Evolutionary conservation across 2,888 invertebrate species (phyloP), one percentile per base, ranked within the genome.

Genomic region (Dryococelus australis): DNA sequence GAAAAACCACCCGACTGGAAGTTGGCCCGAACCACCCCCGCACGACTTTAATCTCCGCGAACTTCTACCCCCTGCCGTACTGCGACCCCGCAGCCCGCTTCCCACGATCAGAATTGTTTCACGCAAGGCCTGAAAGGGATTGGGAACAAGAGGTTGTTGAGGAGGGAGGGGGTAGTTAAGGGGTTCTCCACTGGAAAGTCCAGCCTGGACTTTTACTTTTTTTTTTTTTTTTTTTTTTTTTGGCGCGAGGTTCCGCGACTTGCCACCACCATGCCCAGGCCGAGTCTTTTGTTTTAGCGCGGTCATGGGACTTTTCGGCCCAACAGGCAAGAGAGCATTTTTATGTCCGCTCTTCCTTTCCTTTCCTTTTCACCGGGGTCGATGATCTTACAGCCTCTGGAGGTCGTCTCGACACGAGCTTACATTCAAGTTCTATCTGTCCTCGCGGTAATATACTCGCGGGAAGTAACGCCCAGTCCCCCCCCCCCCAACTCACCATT

Each of bases 361-460:
- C 65, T 65, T 16, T 20, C n/a, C 65, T 24, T 20, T 65, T n/a
- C 65, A 1, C 24, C 65, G 16, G 65, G n/a, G 51, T 51, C 51
- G 51, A 20, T 8, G 13, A 3, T 65, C 65, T 65, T 65, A 65
- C 65, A 65, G 2, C 8, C 65, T 8, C 65, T 65, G 3, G 65
- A 65, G 65, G 65, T 65, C 65, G 24, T n/a, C 65, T n/a, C 65
- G 16, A 65, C 65, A 0, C 65, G 10, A 16, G 65, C 65, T 8
- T 20, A 20, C 65, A n/a, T 10, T 65, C 16, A 16, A 65, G 24
- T 65, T n/a, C 0, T 65, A n/a, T 65, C 65, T n/a, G 24, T 24
- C n/a, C 24, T n/a, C n/a, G 65, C n/a, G 65, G n/a, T 65, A n/a
- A 65, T 65, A 65, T 65, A 65, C 65, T 65, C n/a, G 65, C 65